Evolutionary conservation across 2,797 vertebrate species (phyloP).

Genomic region (Sarcoramphus papa): DNA sequence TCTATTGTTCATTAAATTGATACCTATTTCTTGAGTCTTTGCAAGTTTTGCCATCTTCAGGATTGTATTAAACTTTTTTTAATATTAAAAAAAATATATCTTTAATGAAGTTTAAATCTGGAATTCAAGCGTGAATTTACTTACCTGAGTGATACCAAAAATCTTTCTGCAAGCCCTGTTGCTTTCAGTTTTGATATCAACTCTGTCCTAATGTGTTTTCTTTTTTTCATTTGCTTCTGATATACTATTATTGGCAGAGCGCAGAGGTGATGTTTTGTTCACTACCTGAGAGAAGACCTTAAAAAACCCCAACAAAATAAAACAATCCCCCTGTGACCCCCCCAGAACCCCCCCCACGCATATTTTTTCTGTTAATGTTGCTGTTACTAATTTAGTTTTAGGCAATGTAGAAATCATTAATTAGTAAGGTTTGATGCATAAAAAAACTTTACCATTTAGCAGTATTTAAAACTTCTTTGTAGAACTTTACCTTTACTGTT

Average conservation of each 20-base stretch:
- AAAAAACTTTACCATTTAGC: background rate
- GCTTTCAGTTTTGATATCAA: background rate
- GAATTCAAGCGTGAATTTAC: background rate
- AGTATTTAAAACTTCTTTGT: background rate
- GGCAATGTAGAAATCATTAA: background rate
- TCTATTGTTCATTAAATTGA: background rate
- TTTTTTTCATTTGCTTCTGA: background rate
- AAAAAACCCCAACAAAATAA: background rate
- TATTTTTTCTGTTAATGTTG: background rate
- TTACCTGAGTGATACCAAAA: background rate
- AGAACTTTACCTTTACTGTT: background rate
- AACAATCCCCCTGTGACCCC: accelerated
- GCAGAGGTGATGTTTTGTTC: background rate
- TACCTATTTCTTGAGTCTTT: background rate
- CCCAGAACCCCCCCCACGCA: accelerated
- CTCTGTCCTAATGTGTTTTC: background rate
- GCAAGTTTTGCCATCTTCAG: background rate
- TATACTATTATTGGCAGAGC: background rate
- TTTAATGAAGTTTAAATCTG: background rate
- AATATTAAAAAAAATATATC: background rate
- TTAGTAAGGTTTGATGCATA: background rate
- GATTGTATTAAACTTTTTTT: background rate
- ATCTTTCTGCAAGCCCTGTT: background rate
- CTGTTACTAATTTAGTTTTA: background rate
- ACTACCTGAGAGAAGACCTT: background rate